A percentile compares a stretch with the other conserved stretches of the same genome.
These are phyloP conservation scores for Adineta ricciae DNA, from an alignment of 2,888 invertebrate genomes.

Conservation along the genomic window DNA sequence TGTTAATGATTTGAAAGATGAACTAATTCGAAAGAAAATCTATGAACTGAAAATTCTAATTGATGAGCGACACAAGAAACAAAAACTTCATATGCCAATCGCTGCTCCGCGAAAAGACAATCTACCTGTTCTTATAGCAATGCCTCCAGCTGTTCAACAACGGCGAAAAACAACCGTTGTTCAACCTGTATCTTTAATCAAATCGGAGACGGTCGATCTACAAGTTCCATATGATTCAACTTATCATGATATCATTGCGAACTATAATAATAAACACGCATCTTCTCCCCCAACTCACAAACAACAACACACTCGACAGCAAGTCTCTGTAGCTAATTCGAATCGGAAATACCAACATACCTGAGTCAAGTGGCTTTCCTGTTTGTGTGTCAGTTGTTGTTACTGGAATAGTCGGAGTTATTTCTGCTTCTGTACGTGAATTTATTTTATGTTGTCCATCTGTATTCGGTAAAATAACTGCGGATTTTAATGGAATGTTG, in stretches of 20 bases:
- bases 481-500: background rate
- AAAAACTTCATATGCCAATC: background rate
- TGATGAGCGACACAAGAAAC: background rate
- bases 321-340: background rate
- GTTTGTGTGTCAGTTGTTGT: background rate
- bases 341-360: background rate
- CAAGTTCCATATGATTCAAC: background rate
- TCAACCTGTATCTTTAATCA: background rate
- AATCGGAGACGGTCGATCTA: background rate
- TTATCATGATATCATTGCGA: background rate
- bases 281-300: background rate
- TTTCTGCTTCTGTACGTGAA: background rate
- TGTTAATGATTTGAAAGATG: conserved; percentile 5
- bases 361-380: background rate
- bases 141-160: background rate
- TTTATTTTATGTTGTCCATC: background rate
- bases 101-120: background rate
- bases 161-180: background rate
- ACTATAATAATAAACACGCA: background rate
- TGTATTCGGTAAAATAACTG: background rate
- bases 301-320: background rate
- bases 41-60: background rate
- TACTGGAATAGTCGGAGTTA: background rate
- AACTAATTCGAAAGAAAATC: background rate
- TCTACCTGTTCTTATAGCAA: background rate